Evolutionary conservation across 2,888 invertebrate genomes (phyloP).

Genomic region (Lycaena phlaeas): DNA sequence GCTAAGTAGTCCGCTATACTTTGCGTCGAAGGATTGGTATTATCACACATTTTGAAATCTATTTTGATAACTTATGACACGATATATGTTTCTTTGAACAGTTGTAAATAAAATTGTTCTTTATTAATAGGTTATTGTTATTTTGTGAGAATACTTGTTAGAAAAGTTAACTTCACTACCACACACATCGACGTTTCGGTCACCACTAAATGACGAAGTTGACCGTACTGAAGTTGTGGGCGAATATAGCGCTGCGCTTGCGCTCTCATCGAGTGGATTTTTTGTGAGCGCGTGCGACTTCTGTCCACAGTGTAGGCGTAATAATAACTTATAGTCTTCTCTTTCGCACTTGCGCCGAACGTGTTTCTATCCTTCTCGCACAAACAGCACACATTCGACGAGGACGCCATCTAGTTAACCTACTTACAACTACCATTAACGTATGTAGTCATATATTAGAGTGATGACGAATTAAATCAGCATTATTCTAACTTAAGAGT

Average conservation of each 20-base stretch:
- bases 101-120: conserved; percentile 59
- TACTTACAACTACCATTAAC: conserved; percentile 29
- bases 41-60: conserved; percentile 70
- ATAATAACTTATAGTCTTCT: conserved; percentile 50
- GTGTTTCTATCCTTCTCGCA: conserved; percentile 29
- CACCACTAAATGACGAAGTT: conserved; percentile 70
- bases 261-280: conserved; percentile 59
- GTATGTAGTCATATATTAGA: conserved; percentile 11
- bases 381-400: conserved; percentile 27
- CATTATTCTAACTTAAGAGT: conserved; percentile 4
- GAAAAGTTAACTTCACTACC: conserved; percentile 71
- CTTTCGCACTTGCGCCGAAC: conserved; percentile 32
- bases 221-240: conserved; percentile 71
- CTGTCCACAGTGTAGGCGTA: conserved; percentile 63
- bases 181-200: conserved; percentile 69
- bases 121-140: conserved; percentile 68
- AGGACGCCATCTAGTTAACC: conserved; percentile 57
- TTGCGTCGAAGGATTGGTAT: conserved; percentile 84
- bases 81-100: conserved; percentile 59
- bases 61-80: conserved; percentile 55
- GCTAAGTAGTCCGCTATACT: conserved; percentile 99
- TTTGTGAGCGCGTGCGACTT: conserved; percentile 67
- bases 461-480: conserved; percentile 14
- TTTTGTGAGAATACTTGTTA: conserved; percentile 66
- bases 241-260: conserved; percentile 67